phyloP scores from a whole-genome alignment of 2,113 vertebrate genomes.

The Chlamydotis undulata region DNA sequence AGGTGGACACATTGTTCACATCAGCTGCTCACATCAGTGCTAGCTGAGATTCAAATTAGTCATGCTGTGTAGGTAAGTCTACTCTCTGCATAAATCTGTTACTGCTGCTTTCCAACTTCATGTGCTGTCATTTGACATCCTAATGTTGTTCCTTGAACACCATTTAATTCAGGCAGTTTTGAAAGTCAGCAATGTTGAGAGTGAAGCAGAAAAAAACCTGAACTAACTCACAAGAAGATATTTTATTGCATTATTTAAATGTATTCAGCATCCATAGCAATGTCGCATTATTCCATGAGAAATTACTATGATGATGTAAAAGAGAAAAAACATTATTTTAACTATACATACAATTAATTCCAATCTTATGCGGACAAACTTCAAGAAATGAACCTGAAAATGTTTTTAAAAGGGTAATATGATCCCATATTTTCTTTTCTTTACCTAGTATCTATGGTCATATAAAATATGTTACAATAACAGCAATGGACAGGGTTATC shows the following conservation, averaged over 20 bases:
- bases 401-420: neutral
- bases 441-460: neutral
- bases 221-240: neutral
- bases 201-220: neutral
- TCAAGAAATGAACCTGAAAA: neutral
- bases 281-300: neutral
- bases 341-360: neutral
- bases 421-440: neutral
- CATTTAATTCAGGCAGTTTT: neutral
- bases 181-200: neutral
- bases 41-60: constrained; percentile 57
- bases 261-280: neutral
- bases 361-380: neutral
- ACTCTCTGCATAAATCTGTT: neutral
- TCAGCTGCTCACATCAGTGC: constrained; percentile 37
- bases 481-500: neutral
- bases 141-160: neutral
- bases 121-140: neutral
- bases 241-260: neutral
- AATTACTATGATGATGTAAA: neutral
- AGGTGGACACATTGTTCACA: neutral
- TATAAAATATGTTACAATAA: neutral
- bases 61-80: constrained; percentile 58
- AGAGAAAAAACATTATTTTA: neutral
- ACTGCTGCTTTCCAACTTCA: neutral